Evolutionary conservation across 2,113 vertebrate species (phyloP).

Genomic region (Coryphaenoides rupestris): DNA sequence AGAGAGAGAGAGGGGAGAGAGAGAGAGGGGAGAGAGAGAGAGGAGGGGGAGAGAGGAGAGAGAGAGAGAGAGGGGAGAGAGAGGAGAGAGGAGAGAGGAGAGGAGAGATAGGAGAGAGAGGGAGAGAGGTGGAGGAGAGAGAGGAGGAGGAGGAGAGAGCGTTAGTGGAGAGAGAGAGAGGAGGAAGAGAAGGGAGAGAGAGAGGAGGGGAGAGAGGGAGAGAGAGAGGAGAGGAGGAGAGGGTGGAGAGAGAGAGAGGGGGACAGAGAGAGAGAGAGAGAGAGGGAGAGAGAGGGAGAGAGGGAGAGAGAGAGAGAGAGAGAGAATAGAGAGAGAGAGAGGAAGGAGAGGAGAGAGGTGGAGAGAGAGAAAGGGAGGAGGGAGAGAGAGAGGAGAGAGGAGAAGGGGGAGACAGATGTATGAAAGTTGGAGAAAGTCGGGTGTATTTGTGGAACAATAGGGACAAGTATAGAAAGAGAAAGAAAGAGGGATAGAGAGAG

Average conservation of each 20-base stretch:
- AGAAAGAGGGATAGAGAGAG: background rate
- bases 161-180: background rate
- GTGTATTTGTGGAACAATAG: no score
- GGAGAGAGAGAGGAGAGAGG: background rate
- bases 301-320: slow-evolving; percentile 3
- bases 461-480: no score
- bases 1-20: background rate
- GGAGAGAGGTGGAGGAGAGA: slow-evolving; percentile 3
- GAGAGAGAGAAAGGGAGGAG: background rate
- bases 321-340: background rate
- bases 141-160: background rate
- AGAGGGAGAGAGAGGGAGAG: slow-evolving; percentile 15
- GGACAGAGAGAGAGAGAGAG: background rate
- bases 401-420: background rate
- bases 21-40: background rate
- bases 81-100: background rate
- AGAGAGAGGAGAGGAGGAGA: background rate
- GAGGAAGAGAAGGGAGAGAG: background rate
- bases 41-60: slow-evolving; percentile 15
- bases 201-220: slow-evolving; percentile 1
- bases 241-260: background rate
- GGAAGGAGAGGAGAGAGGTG: background rate
- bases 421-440: background rate
- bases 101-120: background rate
- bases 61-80: slow-evolving; percentile 7